phyloP scores from a whole-genome alignment of 2,888 invertebrate genomes.

The Disparrhopalites patrizii region DNA sequence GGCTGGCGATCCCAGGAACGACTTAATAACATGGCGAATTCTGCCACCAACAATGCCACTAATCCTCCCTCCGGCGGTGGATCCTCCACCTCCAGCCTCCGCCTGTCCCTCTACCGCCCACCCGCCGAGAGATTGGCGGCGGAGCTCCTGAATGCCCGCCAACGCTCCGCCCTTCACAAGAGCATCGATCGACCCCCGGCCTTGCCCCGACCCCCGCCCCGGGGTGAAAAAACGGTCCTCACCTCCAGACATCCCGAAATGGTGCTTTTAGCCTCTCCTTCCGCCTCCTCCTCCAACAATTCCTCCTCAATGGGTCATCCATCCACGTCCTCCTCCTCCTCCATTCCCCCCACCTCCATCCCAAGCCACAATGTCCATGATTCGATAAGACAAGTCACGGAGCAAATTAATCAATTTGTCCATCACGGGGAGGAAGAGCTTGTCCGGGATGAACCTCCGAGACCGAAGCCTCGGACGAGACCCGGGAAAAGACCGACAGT shows the following conservation, averaged over 20 bases:
- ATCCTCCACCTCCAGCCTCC: constrained; percentile 32
- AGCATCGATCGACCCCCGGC: constrained; percentile 41
- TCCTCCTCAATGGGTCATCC: too few relatives aligned
- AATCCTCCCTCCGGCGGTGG: not conserved
- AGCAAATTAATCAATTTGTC: constrained; percentile 56
- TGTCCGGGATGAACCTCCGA: constrained; percentile 20
- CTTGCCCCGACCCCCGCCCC: constrained; percentile 41
- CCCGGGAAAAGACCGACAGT: constrained; percentile 52
- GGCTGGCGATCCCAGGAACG: constrained; percentile 84
- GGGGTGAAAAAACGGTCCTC: constrained; percentile 38
- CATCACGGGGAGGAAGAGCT: constrained; percentile 31
- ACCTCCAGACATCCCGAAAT: constrained; percentile 22
- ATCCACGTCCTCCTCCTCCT: constrained; percentile 12
- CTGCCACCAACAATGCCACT: constrained; percentile 1
- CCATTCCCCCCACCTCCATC: constrained; percentile 4
- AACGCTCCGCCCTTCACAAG: constrained; percentile 32
- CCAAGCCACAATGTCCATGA: constrained; percentile 56
- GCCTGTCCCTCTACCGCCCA: constrained; percentile 52
- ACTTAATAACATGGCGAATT: constrained; percentile 51
- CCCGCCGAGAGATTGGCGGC: constrained; percentile 45
- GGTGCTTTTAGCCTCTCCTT: constrained; percentile 27
- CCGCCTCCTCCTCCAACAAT: constrained; percentile 12
- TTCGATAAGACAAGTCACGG: constrained; percentile 87
- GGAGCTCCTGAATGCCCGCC: constrained; percentile 37
- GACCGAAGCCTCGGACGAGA: constrained; percentile 42